Conservation (phyloP, 2,113 vertebrate species). For the Xiphophorus maculatus region DNA sequence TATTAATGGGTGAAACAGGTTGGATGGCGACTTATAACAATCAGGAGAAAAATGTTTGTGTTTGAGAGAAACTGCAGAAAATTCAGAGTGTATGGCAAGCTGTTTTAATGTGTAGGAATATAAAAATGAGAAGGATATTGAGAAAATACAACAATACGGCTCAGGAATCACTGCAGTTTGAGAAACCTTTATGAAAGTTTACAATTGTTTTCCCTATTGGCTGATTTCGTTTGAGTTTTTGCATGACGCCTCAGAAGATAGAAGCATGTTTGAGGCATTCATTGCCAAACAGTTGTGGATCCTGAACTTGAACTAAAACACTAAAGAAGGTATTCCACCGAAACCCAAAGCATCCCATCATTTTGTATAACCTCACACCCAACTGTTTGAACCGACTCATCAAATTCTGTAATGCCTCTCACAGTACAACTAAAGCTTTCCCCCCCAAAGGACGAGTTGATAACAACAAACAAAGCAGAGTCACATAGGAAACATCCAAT, state of each 20-base stretch:
- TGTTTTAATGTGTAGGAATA: background rate
- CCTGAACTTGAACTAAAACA: background rate
- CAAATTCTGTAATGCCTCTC: constrained; percentile 25
- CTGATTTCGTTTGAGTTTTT: too few relatives aligned
- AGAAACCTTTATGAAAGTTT: too few relatives aligned
- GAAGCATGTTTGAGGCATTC: too few relatives aligned
- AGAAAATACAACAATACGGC: background rate
- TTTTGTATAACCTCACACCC: background rate
- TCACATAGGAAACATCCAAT: constrained; percentile 50
- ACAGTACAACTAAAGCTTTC: constrained; percentile 6
- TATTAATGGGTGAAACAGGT: constrained; percentile 53
- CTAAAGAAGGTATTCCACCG: too few relatives aligned
- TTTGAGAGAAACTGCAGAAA: background rate
- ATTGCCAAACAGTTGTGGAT: too few relatives aligned
- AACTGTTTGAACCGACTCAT: background rate
- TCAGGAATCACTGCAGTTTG: background rate
- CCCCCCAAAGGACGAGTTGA: constrained; percentile 24
- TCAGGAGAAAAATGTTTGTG: constrained; percentile 6
- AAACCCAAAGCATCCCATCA: too few relatives aligned
- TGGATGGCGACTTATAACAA: background rate
- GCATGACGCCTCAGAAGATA: too few relatives aligned
- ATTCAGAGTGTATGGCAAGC: background rate
- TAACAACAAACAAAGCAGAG: constrained; percentile 47
- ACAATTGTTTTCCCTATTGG: too few relatives aligned
- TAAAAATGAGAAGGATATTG: background rate